Evolutionary conservation across 1,140 invertebrate genomes (phyloP), one percentile per base, ranked within the genome.

Genomic region (Yoshiicerus persimilis): DNA sequence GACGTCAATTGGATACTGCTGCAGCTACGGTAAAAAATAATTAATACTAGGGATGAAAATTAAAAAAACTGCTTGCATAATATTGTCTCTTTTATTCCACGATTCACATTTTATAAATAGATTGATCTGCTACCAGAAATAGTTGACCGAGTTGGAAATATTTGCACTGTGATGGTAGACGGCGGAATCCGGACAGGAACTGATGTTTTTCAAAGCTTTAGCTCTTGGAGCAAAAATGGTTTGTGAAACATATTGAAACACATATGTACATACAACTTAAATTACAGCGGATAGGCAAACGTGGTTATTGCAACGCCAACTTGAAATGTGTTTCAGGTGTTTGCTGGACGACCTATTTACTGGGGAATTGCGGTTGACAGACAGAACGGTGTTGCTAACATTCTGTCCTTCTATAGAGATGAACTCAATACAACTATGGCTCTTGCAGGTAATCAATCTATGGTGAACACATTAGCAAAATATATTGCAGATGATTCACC

Each of bases 121-220:
- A 87, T 89, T 70, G 88, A 89, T 56, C 85, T 39, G 30, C 56
- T 89, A 16, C 30, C 62, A 4, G 88, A 87, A 56, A 64, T 89
- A 36, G 92, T 93, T 5, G 27, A 89, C 66, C 93, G 92, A 8
- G 93, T 94, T 0, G 32, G 90, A 9, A 92, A 91, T 30, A 87
- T 91, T 64, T 92, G 91, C 86, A 96, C 97, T 91, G 93, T 99
- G 30, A 98, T 96, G 92, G 91, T 99, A 89, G 98, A 99, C 92
- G 97, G 98, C 8, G 98, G 98, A 16, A 93, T 99, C 3, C 94
- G 94, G 20, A 94, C 95, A 91, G 98, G 97, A 13, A 96, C 96
- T 41, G 97, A 99, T 93, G 95, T 98, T 2, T 96, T 98, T 70
- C n/a, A 99, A 98, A 93, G 97, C 98, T 13, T 91, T 99, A 34